A percentile compares a stretch with the other conserved stretches of the same genome.
Conservation (phyloP, 2,888 invertebrate genomes). For the Eumacrocentrus americanus region DNA sequence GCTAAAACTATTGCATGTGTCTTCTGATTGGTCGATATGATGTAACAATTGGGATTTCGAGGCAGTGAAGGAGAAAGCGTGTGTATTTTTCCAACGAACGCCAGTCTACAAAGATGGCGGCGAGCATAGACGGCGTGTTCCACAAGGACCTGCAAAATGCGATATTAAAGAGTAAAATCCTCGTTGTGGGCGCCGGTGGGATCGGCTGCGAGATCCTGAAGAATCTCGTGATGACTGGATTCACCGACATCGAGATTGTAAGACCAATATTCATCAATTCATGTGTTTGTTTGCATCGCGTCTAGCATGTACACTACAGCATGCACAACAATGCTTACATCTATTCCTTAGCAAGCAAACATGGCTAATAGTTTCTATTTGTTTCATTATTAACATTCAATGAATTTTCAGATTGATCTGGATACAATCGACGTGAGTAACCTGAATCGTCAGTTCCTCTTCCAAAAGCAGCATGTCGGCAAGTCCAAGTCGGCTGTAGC, state of each 20-base stretch:
- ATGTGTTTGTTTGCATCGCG: background rate
- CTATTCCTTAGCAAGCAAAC: too few species aligned
- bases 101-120: constrained; percentile 68
- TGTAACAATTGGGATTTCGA: too few species aligned
- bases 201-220: constrained; percentile 99
- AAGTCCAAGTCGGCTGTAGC: constrained; percentile 95
- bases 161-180: constrained; percentile 74
- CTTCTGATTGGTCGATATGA: too few species aligned
- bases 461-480: constrained; percentile 97
- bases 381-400: background rate
- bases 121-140: constrained; percentile 72
- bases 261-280: too few species aligned
- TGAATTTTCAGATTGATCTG: constrained; percentile 87
- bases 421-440: constrained; percentile 99
- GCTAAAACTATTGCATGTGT: too few species aligned
- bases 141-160: constrained; percentile 70
- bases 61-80: too few species aligned
- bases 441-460: constrained; percentile 97
- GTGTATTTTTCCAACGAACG: too few species aligned
- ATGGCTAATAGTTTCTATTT: background rate
- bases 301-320: background rate
- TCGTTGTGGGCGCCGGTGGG: constrained; percentile 96
- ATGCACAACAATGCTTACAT: background rate
- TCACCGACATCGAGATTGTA: constrained; percentile 92
- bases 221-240: constrained; percentile 94